phyloP scores from a whole-genome alignment of 2,113 vertebrate genomes.

The Lophochroa leadbeateri region DNA sequence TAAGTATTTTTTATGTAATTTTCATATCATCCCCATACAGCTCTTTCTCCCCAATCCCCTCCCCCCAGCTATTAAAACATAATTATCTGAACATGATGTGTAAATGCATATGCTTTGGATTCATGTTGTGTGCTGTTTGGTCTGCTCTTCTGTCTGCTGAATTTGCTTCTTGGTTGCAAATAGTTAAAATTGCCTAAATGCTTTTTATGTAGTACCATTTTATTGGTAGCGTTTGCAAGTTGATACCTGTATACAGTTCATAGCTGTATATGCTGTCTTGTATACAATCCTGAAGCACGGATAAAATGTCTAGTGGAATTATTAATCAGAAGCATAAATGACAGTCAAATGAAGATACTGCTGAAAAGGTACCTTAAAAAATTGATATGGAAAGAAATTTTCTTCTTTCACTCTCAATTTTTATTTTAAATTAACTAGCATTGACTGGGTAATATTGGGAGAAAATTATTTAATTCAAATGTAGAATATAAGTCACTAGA shows the following conservation, averaged over 20 bases:
- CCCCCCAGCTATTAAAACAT: not conserved
- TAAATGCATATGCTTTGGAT: not conserved
- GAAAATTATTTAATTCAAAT: not conserved
- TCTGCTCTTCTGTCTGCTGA: not conserved
- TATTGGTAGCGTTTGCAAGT: not conserved
- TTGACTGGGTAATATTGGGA: not conserved
- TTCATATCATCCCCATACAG: not conserved
- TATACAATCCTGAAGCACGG: accelerated
- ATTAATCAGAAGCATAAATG: not conserved
- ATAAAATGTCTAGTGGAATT: not conserved
- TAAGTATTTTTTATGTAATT: not conserved
- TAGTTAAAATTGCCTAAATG: not conserved
- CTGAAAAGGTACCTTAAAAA: not conserved
- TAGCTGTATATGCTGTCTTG: not conserved
- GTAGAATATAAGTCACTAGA: not conserved
- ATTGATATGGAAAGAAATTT: not conserved
- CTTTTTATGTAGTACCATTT: not conserved
- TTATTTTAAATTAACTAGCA: not conserved
- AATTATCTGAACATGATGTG: not conserved
- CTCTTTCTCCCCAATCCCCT: not conserved
- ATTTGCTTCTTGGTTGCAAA: not conserved
- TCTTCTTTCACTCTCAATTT: not conserved
- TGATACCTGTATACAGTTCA: not conserved
- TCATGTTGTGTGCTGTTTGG: not conserved
- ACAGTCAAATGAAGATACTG: not conserved